Evolutionary conservation across 2,888 invertebrate species (phyloP), one percentile per base, ranked within the genome.

Genomic region (Apodemia duryi): DNA sequence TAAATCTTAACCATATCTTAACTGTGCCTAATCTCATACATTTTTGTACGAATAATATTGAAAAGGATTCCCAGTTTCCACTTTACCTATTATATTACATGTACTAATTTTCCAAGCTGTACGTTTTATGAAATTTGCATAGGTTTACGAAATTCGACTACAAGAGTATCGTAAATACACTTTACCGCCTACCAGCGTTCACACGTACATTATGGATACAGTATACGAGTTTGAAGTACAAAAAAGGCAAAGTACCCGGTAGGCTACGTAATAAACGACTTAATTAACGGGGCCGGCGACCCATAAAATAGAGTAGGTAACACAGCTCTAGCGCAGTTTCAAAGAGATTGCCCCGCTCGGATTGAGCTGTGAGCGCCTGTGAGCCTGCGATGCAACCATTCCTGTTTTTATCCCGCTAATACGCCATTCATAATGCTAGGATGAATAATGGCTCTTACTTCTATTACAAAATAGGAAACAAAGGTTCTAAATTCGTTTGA

Each of bases 221-320:
- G 35, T 65, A 41, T 43, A 38, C 38, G 29, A 61, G 61, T 54
- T 51, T 66, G 49, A 64, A 29, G 51, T 63, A 61, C 63, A 66
- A 68, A 66, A 64, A 68, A 63, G 66, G 68, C 64, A 61, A 32
- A 57, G 64, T 68, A 64, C 65, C 65, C 63, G 66, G 64, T 61
- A 67, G 66, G 68, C 66, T 29, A 69, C 63, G 69, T 68, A 68
- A 69, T 69, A 69, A 71, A 79, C 77, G 71, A 77, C 77, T 82
- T 87, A 87, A 89, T 88, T 86, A 89, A 82, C 80, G 75, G 69
- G 81, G 74, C 75, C 82, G 78, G 75, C 80, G 84, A 81, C 79
- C 83, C 84, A 85, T 85, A 81, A 83, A 85, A 86, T 83, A 76
- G 80, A 68, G 65, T 66, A 71, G 68, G 67, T 66, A 66, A 70